These are phyloP conservation scores for Encarsia formosa DNA, from an alignment of 2,888 invertebrate species.

Conservation along the genomic window DNA sequence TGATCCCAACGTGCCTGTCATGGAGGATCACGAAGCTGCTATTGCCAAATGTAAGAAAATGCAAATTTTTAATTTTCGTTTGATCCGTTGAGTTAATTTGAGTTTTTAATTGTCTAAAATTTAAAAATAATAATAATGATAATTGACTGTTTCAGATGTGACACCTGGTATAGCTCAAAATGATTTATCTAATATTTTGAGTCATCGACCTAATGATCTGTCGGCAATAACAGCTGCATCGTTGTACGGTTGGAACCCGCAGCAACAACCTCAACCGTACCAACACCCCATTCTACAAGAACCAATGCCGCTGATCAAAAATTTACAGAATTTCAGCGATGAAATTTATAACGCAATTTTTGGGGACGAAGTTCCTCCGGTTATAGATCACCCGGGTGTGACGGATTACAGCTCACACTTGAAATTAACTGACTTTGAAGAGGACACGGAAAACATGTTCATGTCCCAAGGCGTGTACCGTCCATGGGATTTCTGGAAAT, in stretches of 20 bases:
- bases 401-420: slow-evolving; percentile 16
- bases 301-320: slow-evolving; percentile 37
- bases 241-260: slow-evolving; percentile 11
- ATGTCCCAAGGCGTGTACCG: too few relatives aligned
- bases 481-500: too few relatives aligned
- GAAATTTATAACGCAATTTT: slow-evolving; percentile 32
- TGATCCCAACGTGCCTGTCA: neutral
- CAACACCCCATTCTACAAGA: slow-evolving; percentile 35
- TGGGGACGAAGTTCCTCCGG: slow-evolving; percentile 13
- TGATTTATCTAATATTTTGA: slow-evolving; percentile 35
- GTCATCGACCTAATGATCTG: slow-evolving; percentile 33
- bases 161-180: slow-evolving; percentile 12
- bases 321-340: slow-evolving; percentile 23
- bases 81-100: too few relatives aligned
- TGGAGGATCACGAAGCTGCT: slow-evolving; percentile 18
- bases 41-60: neutral
- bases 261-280: slow-evolving; percentile 9
- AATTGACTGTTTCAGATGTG: slow-evolving; percentile 8
- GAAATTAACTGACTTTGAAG: slow-evolving; percentile 18
- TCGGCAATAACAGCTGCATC: slow-evolving; percentile 25
- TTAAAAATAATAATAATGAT: too few relatives aligned
- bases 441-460: slow-evolving; percentile 23
- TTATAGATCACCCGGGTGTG: slow-evolving; percentile 15
- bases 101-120: too few relatives aligned
- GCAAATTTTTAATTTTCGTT: too few relatives aligned